Base-by-base conservation (phyloP, 2,797 vertebrate species). In the Mus caroli region DNA sequence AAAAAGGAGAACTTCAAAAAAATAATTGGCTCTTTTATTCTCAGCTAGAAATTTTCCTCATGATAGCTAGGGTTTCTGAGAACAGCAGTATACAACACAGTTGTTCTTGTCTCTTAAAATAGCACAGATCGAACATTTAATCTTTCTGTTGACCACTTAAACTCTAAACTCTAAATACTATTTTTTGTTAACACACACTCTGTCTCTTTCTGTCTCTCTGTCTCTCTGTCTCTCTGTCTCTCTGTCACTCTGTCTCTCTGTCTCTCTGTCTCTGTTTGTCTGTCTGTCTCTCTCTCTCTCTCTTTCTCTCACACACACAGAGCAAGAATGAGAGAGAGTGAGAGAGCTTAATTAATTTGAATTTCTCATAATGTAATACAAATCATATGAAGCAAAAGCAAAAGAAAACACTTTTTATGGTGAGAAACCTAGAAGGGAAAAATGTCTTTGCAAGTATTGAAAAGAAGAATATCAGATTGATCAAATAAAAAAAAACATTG, bases 81-180 rank as follows among this genome's bases (percentile, higher is more conserved):
- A 58, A 94, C 82, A 95, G 96, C 69, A 93, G 88, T 86, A 93
- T 94, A 93, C 89, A 92, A 92, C 96, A 94, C 98, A 98, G 98
- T 97, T 98, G 98, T 97, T 98, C 96, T 17, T 97, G 97, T 96
- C 24, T 98, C 97, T 97, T 98, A 98, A 98, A 98, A 98, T 98
- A 98, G 96, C 60, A 94, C 82, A 64, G 50, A 62, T 15, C 92
- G 80, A 98, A 97, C 96, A 94, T 95, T 98, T 97, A 97, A 97
- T 97, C 94, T 98, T 98, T 98, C 95, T 80, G 71, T 52, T 97
- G 88, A 71, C 95, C 97, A 97, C 96, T 88, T 94, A 96, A 94
- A 92, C 2, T 95, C 28, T 91, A 97, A 85, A 93, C 3, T 95
- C 22, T 91, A 97, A 96, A 85, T 90, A 56, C 92, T 97, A 92